A percentile compares a stretch with the other conserved stretches of the same genome.
phyloP scores from a whole-genome alignment of 2,113 vertebrate species.

The Otis tarda region DNA sequence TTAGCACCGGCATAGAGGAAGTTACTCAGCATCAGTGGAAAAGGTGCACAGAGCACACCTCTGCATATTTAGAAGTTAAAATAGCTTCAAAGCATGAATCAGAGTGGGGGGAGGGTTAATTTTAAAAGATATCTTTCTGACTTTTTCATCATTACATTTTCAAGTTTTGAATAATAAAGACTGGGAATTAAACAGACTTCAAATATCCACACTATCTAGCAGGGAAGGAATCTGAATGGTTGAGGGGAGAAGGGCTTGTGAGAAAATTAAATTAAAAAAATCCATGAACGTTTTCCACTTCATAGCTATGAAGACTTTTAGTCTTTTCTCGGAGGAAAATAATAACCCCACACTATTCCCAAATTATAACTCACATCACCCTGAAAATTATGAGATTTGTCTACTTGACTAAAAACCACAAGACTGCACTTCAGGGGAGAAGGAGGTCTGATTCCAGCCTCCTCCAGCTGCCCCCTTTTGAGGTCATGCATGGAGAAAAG shows the following conservation, averaged over 20 bases:
- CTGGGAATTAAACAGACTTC: not conserved
- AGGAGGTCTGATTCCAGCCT: not conserved
- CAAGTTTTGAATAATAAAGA: not conserved
- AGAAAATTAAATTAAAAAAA: not conserved
- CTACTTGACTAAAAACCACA: not conserved
- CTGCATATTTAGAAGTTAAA: not conserved
- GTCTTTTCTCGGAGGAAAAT: not conserved
- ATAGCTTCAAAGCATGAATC: not conserved
- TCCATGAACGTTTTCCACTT: not conserved
- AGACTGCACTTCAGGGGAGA: rapidly evolving
- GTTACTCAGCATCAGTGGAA: not conserved
- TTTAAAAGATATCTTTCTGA: not conserved
- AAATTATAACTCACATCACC: not conserved
- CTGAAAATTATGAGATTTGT: not conserved
- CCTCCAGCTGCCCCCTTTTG: not conserved
- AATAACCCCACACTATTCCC: not conserved
- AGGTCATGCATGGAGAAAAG: not conserved
- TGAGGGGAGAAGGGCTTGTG: not conserved
- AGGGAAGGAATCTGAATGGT: not conserved
- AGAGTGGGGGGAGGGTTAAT: not conserved
- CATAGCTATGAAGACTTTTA: not conserved
- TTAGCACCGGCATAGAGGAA: not conserved
- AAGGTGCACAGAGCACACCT: not conserved
- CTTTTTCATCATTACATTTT: not conserved
- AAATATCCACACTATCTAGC: not conserved